phyloP scores from a whole-genome alignment of 2,797 vertebrate species.

The Hoplostethus atlanticus region DNA sequence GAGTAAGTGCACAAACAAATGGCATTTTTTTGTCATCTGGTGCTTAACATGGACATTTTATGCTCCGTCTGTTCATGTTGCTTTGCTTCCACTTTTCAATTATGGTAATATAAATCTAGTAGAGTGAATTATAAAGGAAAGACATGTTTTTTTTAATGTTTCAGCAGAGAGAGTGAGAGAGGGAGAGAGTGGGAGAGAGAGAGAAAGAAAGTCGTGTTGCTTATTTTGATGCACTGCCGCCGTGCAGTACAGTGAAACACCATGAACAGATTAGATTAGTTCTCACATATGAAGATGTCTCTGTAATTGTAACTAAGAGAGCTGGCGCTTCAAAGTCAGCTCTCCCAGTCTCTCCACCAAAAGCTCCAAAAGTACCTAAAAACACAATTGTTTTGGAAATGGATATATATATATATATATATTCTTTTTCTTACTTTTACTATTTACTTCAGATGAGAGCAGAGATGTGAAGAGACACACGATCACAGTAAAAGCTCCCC shows the following conservation, averaged over 20 bases:
- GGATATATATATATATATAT: constrained; percentile 4
- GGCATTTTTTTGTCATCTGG: constrained; percentile 58
- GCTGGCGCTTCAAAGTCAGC: constrained; percentile 47
- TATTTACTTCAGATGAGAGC: constrained; percentile 59
- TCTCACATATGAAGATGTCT: not conserved
- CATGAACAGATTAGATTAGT: constrained; percentile 2
- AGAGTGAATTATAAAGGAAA: constrained; percentile 65
- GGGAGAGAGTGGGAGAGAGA: not conserved
- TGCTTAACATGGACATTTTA: constrained; percentile 70
- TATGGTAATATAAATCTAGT: constrained; percentile 71
- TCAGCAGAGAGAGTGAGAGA: constrained; percentile 27
- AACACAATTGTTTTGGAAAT: constrained; percentile 41
- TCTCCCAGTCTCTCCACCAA: constrained; percentile 35
- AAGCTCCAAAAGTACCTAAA: constrained; percentile 15
- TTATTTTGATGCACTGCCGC: too few species aligned
- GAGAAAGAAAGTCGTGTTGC: not conserved
- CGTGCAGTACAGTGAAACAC: constrained; percentile 2
- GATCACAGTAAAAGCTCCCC: constrained; percentile 64
- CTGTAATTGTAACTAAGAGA: not conserved
- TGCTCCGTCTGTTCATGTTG: constrained; percentile 63
- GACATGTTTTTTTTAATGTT: constrained; percentile 55
- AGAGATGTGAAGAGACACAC: constrained; percentile 49
- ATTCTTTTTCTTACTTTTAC: constrained; percentile 37
- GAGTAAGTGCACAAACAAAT: constrained; percentile 71
- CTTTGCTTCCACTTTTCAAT: constrained; percentile 75